Percentiles rank a stretch among this genome's conserved stretches.
phyloP scores from a whole-genome alignment of 2,797 vertebrate species.

The Florisuga fusca region DNA sequence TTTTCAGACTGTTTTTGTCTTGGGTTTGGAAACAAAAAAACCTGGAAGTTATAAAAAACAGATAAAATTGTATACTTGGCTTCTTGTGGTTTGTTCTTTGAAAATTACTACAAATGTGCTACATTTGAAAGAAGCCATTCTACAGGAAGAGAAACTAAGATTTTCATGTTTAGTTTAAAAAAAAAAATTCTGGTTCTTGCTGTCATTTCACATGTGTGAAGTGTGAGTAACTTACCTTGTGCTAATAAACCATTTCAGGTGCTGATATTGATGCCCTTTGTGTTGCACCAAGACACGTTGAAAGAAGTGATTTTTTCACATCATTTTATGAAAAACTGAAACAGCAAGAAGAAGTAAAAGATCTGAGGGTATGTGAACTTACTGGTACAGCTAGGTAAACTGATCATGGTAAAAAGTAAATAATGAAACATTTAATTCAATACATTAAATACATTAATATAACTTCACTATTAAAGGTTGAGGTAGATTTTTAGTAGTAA shows the following conservation, averaged over 20 bases:
- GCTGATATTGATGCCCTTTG: slow-evolving; percentile 93
- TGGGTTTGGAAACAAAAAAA: background rate
- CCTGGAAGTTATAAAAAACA: background rate
- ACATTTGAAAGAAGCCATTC: background rate
- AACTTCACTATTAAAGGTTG: background rate
- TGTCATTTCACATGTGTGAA: background rate
- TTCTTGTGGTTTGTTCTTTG: background rate
- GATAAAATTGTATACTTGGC: background rate
- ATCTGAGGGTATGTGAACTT: slow-evolving; percentile 82
- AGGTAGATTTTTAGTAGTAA: background rate
- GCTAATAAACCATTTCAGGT: slow-evolving; percentile 78
- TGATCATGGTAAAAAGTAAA: background rate
- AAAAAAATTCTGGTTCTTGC: background rate
- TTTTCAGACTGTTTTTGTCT: background rate
- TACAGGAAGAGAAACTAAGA: background rate
- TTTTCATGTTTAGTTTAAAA: background rate
- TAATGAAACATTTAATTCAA: background rate
- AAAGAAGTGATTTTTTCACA: slow-evolving; percentile 90
- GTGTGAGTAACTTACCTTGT: background rate
- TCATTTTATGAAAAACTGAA: slow-evolving; percentile 92
- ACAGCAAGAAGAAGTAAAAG: slow-evolving; percentile 90
- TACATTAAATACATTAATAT: background rate
- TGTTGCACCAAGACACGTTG: slow-evolving; percentile 89
- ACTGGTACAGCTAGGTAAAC: background rate
- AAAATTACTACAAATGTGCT: background rate